phyloP scores from a whole-genome alignment of 2,113 vertebrate species.

The Alaudala cheleensis region DNA sequence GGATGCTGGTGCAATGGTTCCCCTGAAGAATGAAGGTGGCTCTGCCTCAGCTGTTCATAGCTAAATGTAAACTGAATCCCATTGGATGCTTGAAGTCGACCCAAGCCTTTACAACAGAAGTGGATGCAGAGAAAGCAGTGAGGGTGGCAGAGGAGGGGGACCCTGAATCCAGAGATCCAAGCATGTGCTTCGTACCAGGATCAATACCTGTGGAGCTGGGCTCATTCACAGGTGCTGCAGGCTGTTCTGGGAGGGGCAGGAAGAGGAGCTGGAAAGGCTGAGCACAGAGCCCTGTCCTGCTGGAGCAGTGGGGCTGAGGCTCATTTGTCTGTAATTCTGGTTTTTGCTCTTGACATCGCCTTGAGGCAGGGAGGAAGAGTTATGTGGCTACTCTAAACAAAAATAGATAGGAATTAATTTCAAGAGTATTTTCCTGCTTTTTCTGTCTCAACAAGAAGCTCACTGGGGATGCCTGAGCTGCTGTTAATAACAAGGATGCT shows the following conservation, averaged over 20 bases:
- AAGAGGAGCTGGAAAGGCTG: not conserved
- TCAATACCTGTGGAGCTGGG: not conserved
- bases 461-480: not conserved
- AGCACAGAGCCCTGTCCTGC: not conserved
- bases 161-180: not conserved
- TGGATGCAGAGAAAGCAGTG: not conserved
- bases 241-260: not conserved
- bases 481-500: not conserved
- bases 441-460: not conserved
- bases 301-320: not conserved
- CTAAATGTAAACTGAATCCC: not conserved
- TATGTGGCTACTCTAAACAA: not conserved
- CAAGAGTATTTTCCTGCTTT: not conserved
- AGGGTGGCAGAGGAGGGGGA: not conserved
- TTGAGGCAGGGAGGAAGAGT: not conserved
- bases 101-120: not conserved
- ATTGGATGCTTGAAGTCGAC: accelerated
- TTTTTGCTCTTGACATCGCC: not conserved
- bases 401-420: not conserved
- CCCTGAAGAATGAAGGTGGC: not conserved
- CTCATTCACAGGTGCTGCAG: not conserved
- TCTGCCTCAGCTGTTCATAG: not conserved
- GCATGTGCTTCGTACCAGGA: not conserved
- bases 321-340: not conserved
- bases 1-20: not conserved